Conservation (phyloP, 2,113 vertebrate species). For the Hyla sarda region DNA sequence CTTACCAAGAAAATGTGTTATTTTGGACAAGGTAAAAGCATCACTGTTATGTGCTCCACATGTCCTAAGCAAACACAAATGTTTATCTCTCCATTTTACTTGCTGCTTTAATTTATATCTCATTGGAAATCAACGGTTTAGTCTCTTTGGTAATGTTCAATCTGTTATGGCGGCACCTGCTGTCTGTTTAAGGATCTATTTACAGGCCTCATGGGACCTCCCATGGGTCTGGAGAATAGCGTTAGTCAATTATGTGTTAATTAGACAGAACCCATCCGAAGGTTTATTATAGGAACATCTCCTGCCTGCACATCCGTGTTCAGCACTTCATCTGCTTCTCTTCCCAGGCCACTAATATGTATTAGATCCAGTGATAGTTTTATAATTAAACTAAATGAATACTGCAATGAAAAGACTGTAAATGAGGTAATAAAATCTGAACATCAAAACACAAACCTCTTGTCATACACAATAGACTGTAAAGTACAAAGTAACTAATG, state of each 20-base stretch:
- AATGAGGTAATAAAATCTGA: not conserved
- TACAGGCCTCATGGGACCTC: not conserved
- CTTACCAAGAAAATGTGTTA: not conserved
- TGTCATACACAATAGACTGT: not conserved
- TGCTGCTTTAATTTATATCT: conserved; percentile 16
- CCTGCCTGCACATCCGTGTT: conserved; percentile 7
- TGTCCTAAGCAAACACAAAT: not conserved
- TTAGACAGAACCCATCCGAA: conserved; percentile 28
- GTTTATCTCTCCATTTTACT: not conserved
- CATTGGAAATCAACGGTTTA: not conserved
- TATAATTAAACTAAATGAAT: not conserved
- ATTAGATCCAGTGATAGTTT: conserved; percentile 11
- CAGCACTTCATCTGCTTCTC: not conserved
- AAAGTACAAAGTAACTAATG: not conserved
- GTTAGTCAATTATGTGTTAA: conserved; percentile 42
- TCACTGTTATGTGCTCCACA: not conserved
- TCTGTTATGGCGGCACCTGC: conserved; percentile 16
- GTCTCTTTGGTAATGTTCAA: not conserved
- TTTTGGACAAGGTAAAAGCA: not conserved
- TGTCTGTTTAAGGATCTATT: conserved; percentile 31
- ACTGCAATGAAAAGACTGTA: not conserved
- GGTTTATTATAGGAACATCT: conserved; percentile 10
- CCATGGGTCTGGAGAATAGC: not conserved
- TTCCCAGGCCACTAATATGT: not conserved
- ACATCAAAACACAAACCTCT: not conserved